Evolutionary conservation across 1,140 invertebrate genomes (phyloP).

Genomic region (Globodera rostochiensis): DNA sequence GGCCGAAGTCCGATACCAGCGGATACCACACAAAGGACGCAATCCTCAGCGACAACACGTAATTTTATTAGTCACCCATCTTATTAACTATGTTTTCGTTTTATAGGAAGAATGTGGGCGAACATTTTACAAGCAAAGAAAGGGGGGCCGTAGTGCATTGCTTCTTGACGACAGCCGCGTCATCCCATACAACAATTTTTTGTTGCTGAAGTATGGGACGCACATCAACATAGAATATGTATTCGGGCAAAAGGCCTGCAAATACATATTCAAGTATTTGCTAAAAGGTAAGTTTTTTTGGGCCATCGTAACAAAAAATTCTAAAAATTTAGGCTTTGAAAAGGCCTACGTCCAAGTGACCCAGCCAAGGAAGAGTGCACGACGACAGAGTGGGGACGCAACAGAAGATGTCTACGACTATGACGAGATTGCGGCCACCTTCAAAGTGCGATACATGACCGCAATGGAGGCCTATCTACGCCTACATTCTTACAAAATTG

Average conservation of each 20-base stretch:
- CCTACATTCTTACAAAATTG: neutral
- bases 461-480: slow-evolving; percentile 1
- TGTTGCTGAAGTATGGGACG: neutral
- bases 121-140: neutral
- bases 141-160: neutral
- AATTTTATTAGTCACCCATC: neutral
- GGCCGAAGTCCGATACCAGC: neutral
- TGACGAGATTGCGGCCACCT: slow-evolving; percentile 1
- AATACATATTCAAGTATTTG: neutral
- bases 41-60: neutral
- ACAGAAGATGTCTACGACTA: neutral
- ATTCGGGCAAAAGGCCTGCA: neutral
- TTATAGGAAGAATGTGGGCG: neutral
- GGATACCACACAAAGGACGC: neutral
- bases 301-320: neutral
- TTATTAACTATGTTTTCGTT: neutral
- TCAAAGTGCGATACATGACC: slow-evolving; percentile 12
- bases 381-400: neutral
- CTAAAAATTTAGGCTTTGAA: neutral
- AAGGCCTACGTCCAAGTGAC: neutral
- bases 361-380: neutral
- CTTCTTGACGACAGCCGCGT: neutral
- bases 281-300: neutral
- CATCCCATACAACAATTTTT: neutral
- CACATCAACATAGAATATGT: neutral